Evolutionary conservation across 2,797 vertebrate species (phyloP), one percentile per base, ranked within the genome.

Genomic region (Lagodon rhomboides): DNA sequence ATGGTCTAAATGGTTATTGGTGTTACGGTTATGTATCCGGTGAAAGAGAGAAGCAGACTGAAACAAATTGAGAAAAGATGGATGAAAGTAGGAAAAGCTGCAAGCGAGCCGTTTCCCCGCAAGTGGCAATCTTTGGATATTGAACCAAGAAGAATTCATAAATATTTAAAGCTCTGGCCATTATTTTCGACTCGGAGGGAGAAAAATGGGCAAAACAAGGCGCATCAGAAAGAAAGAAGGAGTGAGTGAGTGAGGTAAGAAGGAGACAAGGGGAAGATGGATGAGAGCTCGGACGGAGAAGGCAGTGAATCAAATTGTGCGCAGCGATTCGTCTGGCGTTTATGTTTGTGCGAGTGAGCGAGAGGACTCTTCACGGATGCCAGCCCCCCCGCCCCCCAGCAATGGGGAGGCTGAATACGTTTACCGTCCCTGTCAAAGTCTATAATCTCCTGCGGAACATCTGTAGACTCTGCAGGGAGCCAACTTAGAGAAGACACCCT

Each of bases 391-490:
- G 9, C 8, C 7, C 66, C 27, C 17, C 0, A 25, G 61, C 77
- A 68, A 51, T 4, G 43, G 23, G 9, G 17, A 62, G n/a, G 67
- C n/a, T 23, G 51, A 76, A 62, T 43, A 18, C 62, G 74, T 84
- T 61, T 67, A 68, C 41, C 73, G 79, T 47, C 49, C 56, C 25
- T 4, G 73, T 76, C 81, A 78, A 53, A 67, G 63, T 51, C 27
- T 23, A 61, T 79, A 46, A 77, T 66, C 62, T 72, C 66, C 58
- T 38, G 53, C 22, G 60, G 25, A 78, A 72, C 65, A 79, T 64
- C 43, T 50, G 77, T 46, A 72, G 66, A 60, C 51, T 68, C 10
- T 43, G 34, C 61, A 20, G 55, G 41, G 44, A 55, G 18, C 5
- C 0, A 43, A 67, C 47, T 50, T 22, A 43, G n/a, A 66, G 27